Evolutionary conservation across 92 coral and sea anemone species (phyloP).

Genomic region (Pocillopora grandis): DNA sequence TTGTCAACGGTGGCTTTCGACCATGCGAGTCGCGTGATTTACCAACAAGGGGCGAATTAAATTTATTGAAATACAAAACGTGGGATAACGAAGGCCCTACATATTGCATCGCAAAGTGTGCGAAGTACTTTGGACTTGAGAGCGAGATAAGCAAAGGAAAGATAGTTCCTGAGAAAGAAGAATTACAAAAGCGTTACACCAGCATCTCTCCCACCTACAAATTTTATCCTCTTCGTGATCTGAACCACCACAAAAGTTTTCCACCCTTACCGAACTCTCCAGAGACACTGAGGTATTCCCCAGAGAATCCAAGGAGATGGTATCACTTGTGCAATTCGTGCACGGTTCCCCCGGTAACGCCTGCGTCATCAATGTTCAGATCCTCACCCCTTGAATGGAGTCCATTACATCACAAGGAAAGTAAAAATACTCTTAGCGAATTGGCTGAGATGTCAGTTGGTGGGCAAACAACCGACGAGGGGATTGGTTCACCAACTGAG

Average conservation of each 20-base stretch:
- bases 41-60: slow-evolving; percentile 53
- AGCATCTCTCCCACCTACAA: background rate
- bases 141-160: background rate
- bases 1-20: slow-evolving; percentile 38
- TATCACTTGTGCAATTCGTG: slow-evolving; percentile 19
- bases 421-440: slow-evolving; percentile 2
- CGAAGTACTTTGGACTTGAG: slow-evolving; percentile 53
- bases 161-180: background rate
- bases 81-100: slow-evolving; percentile 42
- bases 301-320: background rate
- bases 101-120: slow-evolving; percentile 34
- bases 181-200: background rate
- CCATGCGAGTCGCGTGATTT: slow-evolving; percentile 47
- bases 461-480: slow-evolving; percentile 26
- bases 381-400: slow-evolving; percentile 1
- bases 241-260: background rate
- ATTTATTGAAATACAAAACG: slow-evolving; percentile 36
- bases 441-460: background rate
- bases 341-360: slow-evolving; percentile 23
- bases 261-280: background rate
- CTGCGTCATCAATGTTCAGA: slow-evolving; percentile 19
- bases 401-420: background rate
- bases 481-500: slow-evolving; percentile 19
- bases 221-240: background rate
- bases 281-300: slow-evolving; percentile 6